Evolutionary conservation across 2,113 vertebrate species (phyloP).

Genomic region (Daubentonia madagascariensis): DNA sequence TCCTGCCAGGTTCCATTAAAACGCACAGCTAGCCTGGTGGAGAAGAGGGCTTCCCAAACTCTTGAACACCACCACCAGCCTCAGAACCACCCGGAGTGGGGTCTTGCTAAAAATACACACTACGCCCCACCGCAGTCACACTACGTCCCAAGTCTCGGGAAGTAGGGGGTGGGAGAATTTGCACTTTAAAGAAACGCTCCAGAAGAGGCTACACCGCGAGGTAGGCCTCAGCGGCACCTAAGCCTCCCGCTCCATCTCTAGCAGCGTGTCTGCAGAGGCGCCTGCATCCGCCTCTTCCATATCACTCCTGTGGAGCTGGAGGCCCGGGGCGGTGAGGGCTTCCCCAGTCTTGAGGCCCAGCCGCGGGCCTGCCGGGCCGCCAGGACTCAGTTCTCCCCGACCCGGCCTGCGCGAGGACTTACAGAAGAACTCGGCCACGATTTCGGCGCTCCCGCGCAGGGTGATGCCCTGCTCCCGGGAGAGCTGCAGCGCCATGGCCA

Average conservation of each 20-base stretch:
- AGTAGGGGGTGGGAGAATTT: rapidly evolving
- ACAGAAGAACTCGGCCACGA: slow-evolving; percentile 97
- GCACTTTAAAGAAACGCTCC: background rate
- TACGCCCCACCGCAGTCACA: rapidly evolving
- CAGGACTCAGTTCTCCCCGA: too few species aligned
- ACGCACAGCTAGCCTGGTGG: background rate
- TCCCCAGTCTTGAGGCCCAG: background rate
- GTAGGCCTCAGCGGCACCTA: background rate
- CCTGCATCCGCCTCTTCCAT: background rate
- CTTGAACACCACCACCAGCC: too few species aligned
- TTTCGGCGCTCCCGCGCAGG: slow-evolving; percentile 92
- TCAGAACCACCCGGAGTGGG: too few species aligned
- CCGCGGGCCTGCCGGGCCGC: background rate
- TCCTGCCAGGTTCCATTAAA: background rate
- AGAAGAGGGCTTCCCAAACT: background rate
- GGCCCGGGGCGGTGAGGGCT: rapidly evolving
- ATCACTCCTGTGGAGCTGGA: rapidly evolving
- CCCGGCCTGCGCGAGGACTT: slow-evolving; percentile 66
- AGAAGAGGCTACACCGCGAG: rapidly evolving
- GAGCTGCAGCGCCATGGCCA: slow-evolving; percentile 80
- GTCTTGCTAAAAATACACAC: too few species aligned
- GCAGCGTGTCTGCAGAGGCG: background rate
- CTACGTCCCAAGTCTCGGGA: rapidly evolving
- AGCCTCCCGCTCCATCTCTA: background rate
- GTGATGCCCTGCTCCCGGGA: slow-evolving; percentile 89